Evolutionary conservation across 2,888 invertebrate genomes (phyloP), one percentile per base, ranked within the genome.

Genomic region (Villa cingulata): DNA sequence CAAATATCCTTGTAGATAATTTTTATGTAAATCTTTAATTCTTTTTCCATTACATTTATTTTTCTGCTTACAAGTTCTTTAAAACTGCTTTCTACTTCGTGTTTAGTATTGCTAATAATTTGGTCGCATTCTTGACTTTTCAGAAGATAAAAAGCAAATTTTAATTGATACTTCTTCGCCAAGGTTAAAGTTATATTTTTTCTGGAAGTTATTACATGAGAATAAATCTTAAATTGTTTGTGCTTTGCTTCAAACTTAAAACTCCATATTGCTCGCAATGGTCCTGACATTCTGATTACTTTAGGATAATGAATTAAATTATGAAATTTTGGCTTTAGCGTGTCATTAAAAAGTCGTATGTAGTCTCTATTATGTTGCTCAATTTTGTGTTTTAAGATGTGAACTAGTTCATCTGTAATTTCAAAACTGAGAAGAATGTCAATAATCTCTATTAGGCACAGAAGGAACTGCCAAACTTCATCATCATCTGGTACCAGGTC

Each of bases 161-260:
- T 55, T 27, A 56, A 43, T 44, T 55, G 51, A 46, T 48, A 57
- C 50, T 57, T 57, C 48, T 53, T 56, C 4, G 55, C 45, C 45
- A 59, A 51, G 4, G 55, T 56, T 14, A 58, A 29, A 37, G 54
- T 54, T 42, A 57, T 53, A 44, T 60, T 58, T 53, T 57, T 59
- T 14, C 58, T 44, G 5, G 58, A 57, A 15, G 52, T 55, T 17
- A 54, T 58, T 9, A 51, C 53, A 46, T 56, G 52, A 3, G 54
- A 50, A 56, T 60, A 58, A 12, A 53, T 40, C 49, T 58, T 59
- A 18, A 55, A 51, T 17, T 55, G 47, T 41, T 51, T 51, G 46
- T 57, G 57, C 37, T 57, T 57, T 2, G 54, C 50, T 46, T 59
- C 56, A 48, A 50, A 58, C 15, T 54, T 52, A 46, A 56, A 56